These are phyloP conservation scores for Leptopilina clavipes DNA, from an alignment of 1,140 invertebrate species.

Conservation along the genomic window DNA sequence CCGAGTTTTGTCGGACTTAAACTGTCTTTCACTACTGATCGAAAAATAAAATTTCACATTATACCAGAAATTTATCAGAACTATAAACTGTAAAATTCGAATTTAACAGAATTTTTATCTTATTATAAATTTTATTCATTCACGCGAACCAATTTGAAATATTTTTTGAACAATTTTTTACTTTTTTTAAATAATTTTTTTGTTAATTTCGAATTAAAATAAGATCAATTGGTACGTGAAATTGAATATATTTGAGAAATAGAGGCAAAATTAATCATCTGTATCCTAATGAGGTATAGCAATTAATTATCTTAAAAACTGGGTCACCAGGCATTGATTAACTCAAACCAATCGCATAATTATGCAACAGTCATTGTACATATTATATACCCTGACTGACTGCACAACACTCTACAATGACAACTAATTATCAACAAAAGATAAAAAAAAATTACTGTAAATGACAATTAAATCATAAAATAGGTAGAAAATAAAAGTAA, in stretches of 20 bases:
- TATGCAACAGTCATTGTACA: neutral
- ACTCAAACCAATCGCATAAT: constrained; percentile 9
- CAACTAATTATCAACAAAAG: neutral
- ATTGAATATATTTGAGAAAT: neutral
- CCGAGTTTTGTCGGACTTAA: too few species aligned
- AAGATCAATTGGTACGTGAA: neutral
- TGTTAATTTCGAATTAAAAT: neutral
- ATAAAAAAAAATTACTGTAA: neutral
- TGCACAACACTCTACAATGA: neutral
- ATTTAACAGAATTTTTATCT: too few species aligned
- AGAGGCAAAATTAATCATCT: neutral
- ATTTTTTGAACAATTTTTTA: too few species aligned
- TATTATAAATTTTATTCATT: too few species aligned
- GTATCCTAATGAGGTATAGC: neutral
- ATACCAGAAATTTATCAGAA: too few species aligned
- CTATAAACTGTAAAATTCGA: too few species aligned
- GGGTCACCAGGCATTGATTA: neutral
- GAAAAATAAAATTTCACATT: too few species aligned
- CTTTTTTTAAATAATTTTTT: too few species aligned
- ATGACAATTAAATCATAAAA: too few species aligned
- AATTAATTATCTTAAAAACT: constrained; percentile 8
- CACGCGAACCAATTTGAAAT: too few species aligned
- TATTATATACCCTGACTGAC: neutral
- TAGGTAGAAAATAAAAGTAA: too few species aligned
- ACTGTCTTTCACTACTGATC: too few species aligned